Evolutionary conservation across 1,140 invertebrate species (phyloP).

Genomic region (Drosophila leontia): DNA sequence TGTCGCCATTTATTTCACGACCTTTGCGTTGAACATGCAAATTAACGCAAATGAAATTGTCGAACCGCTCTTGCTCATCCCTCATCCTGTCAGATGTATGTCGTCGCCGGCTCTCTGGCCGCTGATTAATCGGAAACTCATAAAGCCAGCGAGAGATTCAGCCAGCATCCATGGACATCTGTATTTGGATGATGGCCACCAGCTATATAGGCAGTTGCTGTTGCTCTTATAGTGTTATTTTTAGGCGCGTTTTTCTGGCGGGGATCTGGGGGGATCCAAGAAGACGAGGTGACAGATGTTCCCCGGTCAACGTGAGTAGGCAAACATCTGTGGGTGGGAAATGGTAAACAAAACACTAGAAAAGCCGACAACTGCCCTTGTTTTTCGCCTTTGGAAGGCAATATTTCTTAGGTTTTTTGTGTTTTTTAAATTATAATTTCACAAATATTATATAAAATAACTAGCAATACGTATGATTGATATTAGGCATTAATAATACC

Average conservation of each 20-base stretch:
- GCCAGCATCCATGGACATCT: conserved; percentile 3
- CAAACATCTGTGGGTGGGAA: conserved; percentile 12
- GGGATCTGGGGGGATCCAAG: not conserved
- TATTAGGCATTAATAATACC: not conserved
- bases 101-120: conserved; percentile 53
- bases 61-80: conserved; percentile 41
- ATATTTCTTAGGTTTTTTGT: not conserved
- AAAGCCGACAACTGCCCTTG: conserved; percentile 1
- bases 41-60: conserved; percentile 78
- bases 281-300: conserved; percentile 30
- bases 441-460: not conserved
- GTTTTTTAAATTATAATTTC: not conserved
- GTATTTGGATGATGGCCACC: conserved; percentile 4
- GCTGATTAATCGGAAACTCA: conserved; percentile 74
- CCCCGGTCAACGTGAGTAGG: conserved; percentile 6
- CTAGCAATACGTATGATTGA: not conserved
- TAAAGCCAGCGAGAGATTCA: conserved; percentile 27
- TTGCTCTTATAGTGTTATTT: conserved; percentile 9
- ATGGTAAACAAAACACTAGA: conserved; percentile 21
- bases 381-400: not conserved
- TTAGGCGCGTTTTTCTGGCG: conserved; percentile 6
- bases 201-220: not conserved
- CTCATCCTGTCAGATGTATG: conserved; percentile 75
- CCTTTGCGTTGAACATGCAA: conserved; percentile 71
- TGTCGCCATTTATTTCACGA: conserved; percentile 79